Percentiles rank a stretch among this genome's conserved stretches.
Conservation (phyloP, 2,888 invertebrate species). For the Atethmia centrago region DNA sequence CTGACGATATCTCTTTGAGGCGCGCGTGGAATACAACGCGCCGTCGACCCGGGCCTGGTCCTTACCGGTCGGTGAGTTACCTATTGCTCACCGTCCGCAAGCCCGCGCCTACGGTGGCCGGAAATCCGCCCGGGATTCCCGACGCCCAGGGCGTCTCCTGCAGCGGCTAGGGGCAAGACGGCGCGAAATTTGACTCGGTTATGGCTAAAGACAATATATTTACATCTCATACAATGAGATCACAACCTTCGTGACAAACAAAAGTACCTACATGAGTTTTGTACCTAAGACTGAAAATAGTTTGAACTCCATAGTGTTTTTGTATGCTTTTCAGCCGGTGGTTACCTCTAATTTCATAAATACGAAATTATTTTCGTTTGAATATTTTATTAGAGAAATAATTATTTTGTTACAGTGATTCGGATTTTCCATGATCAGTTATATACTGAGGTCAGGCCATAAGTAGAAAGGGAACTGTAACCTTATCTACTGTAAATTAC, state of each 20-base stretch:
- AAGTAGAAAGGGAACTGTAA: not conserved
- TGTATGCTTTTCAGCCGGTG: constrained; percentile 26
- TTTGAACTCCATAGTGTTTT: constrained; percentile 31
- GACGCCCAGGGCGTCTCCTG: no score
- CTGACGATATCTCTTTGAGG: no score
- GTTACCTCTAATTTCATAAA: constrained; percentile 1
- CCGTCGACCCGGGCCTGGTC: no score
- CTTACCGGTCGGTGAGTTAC: no score
- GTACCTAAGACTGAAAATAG: constrained; percentile 31
- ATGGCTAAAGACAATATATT: constrained; percentile 4
- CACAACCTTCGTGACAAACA: constrained; percentile 26
- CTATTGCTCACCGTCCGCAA: no score
- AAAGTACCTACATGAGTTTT: constrained; percentile 17
- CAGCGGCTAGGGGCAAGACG: no score
- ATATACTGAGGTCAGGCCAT: no score
- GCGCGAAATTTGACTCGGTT: no score
- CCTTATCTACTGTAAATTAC: no score
- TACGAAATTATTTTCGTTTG: not conserved
- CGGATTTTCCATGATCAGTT: not conserved
- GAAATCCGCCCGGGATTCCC: no score
- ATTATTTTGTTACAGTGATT: not conserved
- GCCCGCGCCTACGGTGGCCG: no score
- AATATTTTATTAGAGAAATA: constrained; percentile 8
- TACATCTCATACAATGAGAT: constrained; percentile 35
- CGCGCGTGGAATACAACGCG: no score